Base-by-base conservation (phyloP, 2,113 vertebrate genomes). In the Orientallactaga bullata region DNA sequence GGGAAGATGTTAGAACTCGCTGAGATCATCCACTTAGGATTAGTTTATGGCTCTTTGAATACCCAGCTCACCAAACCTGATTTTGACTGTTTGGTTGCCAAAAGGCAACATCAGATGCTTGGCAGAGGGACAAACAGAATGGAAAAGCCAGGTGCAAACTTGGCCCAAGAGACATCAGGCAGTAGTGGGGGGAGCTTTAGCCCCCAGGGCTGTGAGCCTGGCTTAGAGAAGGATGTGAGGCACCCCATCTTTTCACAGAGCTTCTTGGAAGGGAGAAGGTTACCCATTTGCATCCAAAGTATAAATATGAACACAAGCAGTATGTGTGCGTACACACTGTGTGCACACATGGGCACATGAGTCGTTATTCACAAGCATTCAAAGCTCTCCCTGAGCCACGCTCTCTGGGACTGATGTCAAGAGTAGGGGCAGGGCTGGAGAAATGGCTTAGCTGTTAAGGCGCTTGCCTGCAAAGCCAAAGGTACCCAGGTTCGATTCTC, bases 151-250 rank as follows among this genome's bases (percentile, higher is more conserved):
- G 39, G 17, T 0, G 0, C 7, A 1, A 30, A 11, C n/a, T 8
- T 21, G 11, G n/a, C 32, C 15, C 72, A 55, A 39, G 23, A 5
- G 61, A 7, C 47, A 26, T 12, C 26, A 0, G 18, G 63, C 3
- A 21, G 9, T 5, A 16, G 4, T 4, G 0, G 16, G 37, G 0
- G 1, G n/a, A 30, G 1, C 11, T n/a, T 17, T 4, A 20, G 72
- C n/a, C 13, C 68, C 68, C 28, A 18, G 28, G 37, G 26, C 16
- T 7, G 4, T 2, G 10, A 24, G 24, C 21, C 26, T 16, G 6
- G 4, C 6, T 32, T 1, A 30, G n/a, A 73, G 18, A 15, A 51
- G 82, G 23, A 55, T 42, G 17, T 18, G 23, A 72, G 83, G 2
- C 23, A 0, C 16, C 51, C 79, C 32, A 2, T 65, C 32, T 30